These are phyloP conservation scores for Macropis europaea DNA, from an alignment of 2,888 invertebrate genomes.

Conservation along the genomic window DNA sequence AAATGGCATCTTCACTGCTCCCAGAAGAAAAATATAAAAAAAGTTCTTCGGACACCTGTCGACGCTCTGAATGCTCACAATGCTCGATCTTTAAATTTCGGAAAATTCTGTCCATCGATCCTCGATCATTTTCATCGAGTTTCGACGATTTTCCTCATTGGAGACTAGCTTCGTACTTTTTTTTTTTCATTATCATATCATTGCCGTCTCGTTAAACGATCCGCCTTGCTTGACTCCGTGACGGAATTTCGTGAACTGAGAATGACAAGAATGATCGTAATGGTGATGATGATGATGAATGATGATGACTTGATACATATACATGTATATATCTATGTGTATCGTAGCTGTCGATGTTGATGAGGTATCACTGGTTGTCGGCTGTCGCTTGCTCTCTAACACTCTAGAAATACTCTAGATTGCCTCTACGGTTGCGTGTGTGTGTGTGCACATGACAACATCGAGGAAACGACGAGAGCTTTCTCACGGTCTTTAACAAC, in stretches of 20 bases:
- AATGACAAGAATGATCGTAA: constrained; percentile 20
- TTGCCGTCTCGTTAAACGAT: constrained; percentile 10
- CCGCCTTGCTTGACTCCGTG: constrained; percentile 4
- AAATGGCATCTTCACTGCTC: too few relatives aligned
- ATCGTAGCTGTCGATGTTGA: constrained; percentile 43
- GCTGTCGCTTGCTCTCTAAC: constrained; percentile 51
- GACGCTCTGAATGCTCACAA: not conserved
- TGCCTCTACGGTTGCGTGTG: constrained; percentile 64
- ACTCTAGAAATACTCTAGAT: constrained; percentile 66
- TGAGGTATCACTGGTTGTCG: constrained; percentile 42
- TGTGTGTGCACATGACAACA: constrained; percentile 69
- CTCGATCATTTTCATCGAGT: not conserved
- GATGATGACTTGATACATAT: constrained; percentile 43
- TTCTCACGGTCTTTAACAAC: constrained; percentile 58
- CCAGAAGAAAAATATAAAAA: too few relatives aligned
- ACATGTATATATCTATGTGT: constrained; percentile 45
- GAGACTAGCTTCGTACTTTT: not conserved
- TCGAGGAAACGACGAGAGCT: constrained; percentile 63
- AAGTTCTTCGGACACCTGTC: not conserved
- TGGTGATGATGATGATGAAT: constrained; percentile 32
- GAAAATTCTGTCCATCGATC: constrained; percentile 1
- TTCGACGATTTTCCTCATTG: not conserved
- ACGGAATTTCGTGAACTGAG: constrained; percentile 11
- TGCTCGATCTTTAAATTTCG: too few relatives aligned
- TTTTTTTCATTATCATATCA: not conserved